These are phyloP conservation scores for Oncorhynchus kisutch DNA, from an alignment of 2,113 vertebrate species.

Conservation along the genomic window DNA sequence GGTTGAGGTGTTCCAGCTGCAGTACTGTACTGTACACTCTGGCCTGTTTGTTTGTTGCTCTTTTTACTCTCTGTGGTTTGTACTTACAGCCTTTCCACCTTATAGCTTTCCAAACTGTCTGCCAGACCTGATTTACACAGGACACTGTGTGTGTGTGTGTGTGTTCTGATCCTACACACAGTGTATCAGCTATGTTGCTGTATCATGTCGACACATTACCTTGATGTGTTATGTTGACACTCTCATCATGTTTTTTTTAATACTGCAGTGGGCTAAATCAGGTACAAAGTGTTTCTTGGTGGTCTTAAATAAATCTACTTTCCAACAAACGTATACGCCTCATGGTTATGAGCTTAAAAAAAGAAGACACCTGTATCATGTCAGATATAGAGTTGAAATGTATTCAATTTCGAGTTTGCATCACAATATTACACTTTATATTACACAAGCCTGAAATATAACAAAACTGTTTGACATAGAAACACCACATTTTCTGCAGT, in stretches of 20 bases:
- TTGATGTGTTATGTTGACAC: neutral
- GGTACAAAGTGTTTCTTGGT: no score
- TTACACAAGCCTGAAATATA: no score
- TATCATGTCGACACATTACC: neutral
- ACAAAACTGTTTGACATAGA: no score
- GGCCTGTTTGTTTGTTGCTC: neutral
- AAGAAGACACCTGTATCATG: no score
- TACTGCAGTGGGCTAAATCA: no score
- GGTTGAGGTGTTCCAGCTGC: neutral
- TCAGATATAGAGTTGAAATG: no score
- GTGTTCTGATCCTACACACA: neutral
- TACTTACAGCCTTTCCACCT: slow-evolving; percentile 5
- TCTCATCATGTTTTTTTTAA: neutral
- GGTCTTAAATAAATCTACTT: no score
- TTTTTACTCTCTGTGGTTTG: slow-evolving; percentile 4
- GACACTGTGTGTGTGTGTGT: slow-evolving; percentile 28
- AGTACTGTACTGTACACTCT: neutral
- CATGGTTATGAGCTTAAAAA: no score
- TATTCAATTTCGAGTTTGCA: no score
- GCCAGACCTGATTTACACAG: slow-evolving; percentile 26
- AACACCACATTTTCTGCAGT: no score
- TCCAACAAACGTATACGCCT: no score
- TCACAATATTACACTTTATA: no score
- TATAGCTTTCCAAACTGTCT: slow-evolving; percentile 34
- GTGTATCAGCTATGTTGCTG: slow-evolving; percentile 4